Conservation (phyloP, 30 jellyfish, hydroid and myxozoan species). For the Hydractinia echinata region DNA sequence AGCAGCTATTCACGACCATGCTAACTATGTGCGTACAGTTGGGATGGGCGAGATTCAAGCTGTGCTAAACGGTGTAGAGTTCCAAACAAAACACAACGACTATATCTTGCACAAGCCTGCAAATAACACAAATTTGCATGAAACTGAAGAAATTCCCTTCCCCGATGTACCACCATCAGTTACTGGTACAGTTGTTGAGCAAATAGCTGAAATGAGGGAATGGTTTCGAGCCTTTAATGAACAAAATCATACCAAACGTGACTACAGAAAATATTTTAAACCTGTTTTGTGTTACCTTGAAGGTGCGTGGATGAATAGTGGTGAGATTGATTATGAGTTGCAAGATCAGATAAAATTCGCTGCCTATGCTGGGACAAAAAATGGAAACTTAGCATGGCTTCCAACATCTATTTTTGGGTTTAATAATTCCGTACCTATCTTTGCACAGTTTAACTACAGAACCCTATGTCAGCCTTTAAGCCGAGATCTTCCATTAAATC, state of each 20-base stretch:
- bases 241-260: conserved; percentile 46
- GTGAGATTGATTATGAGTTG: conserved; percentile 29
- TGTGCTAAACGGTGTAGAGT: conserved; percentile 91
- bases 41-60: conserved; percentile 96
- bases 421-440: conserved; percentile 42
- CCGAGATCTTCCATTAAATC: conserved; percentile 53
- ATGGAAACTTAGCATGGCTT: conserved; percentile 33
- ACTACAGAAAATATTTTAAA: conserved; percentile 61
- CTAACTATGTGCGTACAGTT: conserved; percentile 76
- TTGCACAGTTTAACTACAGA: conserved; percentile 81
- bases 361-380: conserved; percentile 27
- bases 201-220: conserved; percentile 58
- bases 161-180: conserved; percentile 59
- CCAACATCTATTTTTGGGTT: conserved; percentile 25
- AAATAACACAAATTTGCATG: not conserved
- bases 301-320: conserved; percentile 61
- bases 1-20: conserved; percentile 95
- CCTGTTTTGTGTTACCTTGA: conserved; percentile 69
- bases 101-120: conserved; percentile 24
- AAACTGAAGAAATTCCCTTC: conserved; percentile 47
- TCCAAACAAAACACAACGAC: conserved; percentile 92
- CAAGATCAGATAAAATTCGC: conserved; percentile 22
- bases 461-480: conserved; percentile 55
- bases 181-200: conserved; percentile 23
- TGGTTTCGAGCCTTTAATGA: conserved; percentile 68